Evolutionary conservation across 2,113 vertebrate genomes (phyloP), one percentile per base, ranked within the genome.

Genomic region (Pampusana beccarii): DNA sequence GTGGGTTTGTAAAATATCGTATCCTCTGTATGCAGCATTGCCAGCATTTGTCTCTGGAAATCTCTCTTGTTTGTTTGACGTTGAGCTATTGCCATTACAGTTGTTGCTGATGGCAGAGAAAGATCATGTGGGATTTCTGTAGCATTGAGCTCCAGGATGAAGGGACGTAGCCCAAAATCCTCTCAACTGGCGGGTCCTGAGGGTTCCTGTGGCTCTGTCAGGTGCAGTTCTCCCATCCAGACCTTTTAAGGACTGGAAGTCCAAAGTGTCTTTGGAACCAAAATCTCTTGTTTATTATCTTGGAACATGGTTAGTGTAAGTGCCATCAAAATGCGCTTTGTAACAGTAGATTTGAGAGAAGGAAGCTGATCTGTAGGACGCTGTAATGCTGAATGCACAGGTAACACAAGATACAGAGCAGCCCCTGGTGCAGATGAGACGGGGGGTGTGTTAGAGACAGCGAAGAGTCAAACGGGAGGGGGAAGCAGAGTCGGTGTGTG

Each of bases 1-100:
- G 61, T 93, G 90, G 88, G 40, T 95, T 93, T 96, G 95, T 97
- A 94, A 97, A 96, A 91, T 95, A 95, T 94, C 97, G 73, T 97
- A 96, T 97, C 90, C 95, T 96, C 90, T 96, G 96, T 90, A 44
- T 71, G 85, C 90, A 81, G 77, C 86, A 53, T 88, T 80, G 95
- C 95, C 42, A 64, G 69, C 87, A 53, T 93, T 91, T 3, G 18
- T 96, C 91, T 97, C 93, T 80, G 93, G 87, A 96, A 95, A 80
- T 86, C 95, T 94, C 87, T 94, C 83, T 95, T 1, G 31, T 38
- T 77, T 95, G 90, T 44, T 80, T 96, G 94, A 92, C 80, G 28
- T 85, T 97, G 94, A 97, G 89, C 94, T 97, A 72, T 95, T 90
- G 94, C 90, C 64, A 9, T 77, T 78, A 34, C 91, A 75, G 94